Conservation (phyloP, 2,888 invertebrate genomes). For the Oxytorus armatus region DNA sequence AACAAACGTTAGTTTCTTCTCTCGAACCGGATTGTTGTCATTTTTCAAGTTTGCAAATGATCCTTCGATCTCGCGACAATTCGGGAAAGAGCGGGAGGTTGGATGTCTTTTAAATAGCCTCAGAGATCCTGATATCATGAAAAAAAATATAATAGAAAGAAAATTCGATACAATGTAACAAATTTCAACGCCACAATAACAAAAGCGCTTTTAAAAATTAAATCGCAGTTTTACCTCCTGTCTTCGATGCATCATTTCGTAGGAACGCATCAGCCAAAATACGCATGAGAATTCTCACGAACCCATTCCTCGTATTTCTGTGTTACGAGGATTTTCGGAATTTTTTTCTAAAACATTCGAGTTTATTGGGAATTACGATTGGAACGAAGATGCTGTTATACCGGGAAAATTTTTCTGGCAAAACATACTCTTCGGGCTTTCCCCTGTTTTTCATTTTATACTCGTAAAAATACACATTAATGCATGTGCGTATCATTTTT, state of each 20-base stretch:
- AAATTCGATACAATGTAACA: too few species aligned
- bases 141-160: too few species aligned
- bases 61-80: too few species aligned
- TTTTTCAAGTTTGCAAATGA: conserved; percentile 20
- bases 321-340: conserved; percentile 1
- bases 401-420: background rate
- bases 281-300: conserved; percentile 5
- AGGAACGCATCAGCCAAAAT: background rate
- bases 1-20: background rate
- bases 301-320: conserved; percentile 2
- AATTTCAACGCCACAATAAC: too few species aligned
- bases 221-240: background rate
- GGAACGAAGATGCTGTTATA: background rate
- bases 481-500: conserved; percentile 23
- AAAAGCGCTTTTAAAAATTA: background rate
- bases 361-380: background rate
- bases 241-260: background rate
- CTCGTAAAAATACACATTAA: background rate
- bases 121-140: too few species aligned
- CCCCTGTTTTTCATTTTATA: conserved; percentile 12
- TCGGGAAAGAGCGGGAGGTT: too few species aligned
- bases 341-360: background rate
- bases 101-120: too few species aligned
- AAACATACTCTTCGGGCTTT: conserved; percentile 18
- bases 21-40: conserved; percentile 20